Conservation (phyloP, 2,888 invertebrate genomes). For the Agonopterix heracliana region DNA sequence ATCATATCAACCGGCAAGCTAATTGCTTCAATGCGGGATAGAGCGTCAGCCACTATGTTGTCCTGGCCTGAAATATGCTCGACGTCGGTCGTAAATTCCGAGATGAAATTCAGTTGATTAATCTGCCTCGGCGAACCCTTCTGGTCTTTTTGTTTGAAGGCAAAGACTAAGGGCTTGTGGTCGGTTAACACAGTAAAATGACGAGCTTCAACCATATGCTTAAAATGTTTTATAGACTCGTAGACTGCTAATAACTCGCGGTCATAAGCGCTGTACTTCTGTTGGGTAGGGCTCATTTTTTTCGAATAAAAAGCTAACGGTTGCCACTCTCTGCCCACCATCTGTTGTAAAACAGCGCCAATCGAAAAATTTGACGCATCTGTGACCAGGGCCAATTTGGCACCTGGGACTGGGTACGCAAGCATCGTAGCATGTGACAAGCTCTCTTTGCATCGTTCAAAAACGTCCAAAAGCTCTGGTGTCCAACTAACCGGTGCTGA, state of each 20-base stretch:
- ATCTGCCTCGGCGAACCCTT: conserved; percentile 19
- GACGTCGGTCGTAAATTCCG: conserved; percentile 23
- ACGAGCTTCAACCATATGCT: conserved; percentile 14
- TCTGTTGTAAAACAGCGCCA: conserved; percentile 13
- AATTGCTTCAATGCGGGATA: conserved; percentile 20
- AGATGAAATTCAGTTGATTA: conserved; percentile 19
- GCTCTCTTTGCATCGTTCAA: conserved; percentile 3
- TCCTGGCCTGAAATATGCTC: conserved; percentile 15
- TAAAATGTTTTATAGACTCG: conserved; percentile 15
- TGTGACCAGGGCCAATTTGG: conserved; percentile 2
- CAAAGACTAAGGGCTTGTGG: conserved; percentile 15
- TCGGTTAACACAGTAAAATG: conserved; percentile 13
- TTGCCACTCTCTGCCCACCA: conserved; percentile 5
- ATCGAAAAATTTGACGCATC: conserved; percentile 11
- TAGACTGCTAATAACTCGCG: conserved; percentile 16
- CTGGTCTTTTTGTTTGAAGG: conserved; percentile 13
- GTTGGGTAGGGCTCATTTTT: conserved; percentile 12
- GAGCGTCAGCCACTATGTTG: conserved; percentile 22
- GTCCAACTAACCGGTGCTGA: conserved; percentile 1
- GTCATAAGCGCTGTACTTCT: conserved; percentile 14
- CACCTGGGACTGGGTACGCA: neutral
- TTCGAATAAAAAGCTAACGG: conserved; percentile 18
- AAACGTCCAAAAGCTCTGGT: neutral
- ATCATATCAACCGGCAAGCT: conserved; percentile 8
- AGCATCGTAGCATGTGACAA: conserved; percentile 1